Evolutionary conservation across 2,888 invertebrate species (phyloP).

Genomic region (Drosophila incognita): DNA sequence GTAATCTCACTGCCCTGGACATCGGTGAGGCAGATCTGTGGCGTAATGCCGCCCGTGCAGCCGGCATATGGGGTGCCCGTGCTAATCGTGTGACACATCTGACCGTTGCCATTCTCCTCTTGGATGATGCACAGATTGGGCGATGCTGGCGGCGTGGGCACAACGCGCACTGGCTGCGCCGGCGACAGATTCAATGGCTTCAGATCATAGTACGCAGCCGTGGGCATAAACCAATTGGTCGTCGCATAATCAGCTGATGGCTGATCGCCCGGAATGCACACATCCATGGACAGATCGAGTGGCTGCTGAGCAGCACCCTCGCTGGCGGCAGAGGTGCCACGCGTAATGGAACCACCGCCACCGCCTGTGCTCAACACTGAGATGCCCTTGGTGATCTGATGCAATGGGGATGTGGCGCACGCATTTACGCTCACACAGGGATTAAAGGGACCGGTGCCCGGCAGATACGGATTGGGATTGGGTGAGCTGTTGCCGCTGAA

Average conservation of each 20-base stretch:
- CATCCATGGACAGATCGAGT: constrained; percentile 84
- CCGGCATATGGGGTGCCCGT: constrained; percentile 80
- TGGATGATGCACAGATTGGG: constrained; percentile 91
- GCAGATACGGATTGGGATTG: constrained; percentile 83
- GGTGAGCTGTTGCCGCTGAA: constrained; percentile 84
- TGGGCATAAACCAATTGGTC: constrained; percentile 82
- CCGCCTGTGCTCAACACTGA: constrained; percentile 90
- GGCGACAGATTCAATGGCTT: constrained; percentile 85
- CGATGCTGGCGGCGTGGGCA: constrained; percentile 85
- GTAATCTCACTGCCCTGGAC: constrained; percentile 94
- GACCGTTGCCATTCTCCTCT: constrained; percentile 88
- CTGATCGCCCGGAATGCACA: constrained; percentile 64
- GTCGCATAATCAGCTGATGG: constrained; percentile 46
- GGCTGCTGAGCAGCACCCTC: constrained; percentile 83
- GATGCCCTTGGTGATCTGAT: constrained; percentile 89
- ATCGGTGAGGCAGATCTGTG: constrained; percentile 96
- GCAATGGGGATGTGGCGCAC: constrained; percentile 87
- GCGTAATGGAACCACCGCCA: constrained; percentile 88
- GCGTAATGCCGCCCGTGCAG: constrained; percentile 80
- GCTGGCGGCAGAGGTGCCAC: constrained; percentile 88
- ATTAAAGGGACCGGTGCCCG: constrained; percentile 67
- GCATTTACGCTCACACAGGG: constrained; percentile 49
- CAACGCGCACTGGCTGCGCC: constrained; percentile 84
- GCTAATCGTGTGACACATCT: constrained; percentile 83
- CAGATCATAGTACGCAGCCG: constrained; percentile 82